These are phyloP conservation scores for Catharus bicknelli DNA, from an alignment of 2,113 vertebrate genomes.

Conservation along the genomic window DNA sequence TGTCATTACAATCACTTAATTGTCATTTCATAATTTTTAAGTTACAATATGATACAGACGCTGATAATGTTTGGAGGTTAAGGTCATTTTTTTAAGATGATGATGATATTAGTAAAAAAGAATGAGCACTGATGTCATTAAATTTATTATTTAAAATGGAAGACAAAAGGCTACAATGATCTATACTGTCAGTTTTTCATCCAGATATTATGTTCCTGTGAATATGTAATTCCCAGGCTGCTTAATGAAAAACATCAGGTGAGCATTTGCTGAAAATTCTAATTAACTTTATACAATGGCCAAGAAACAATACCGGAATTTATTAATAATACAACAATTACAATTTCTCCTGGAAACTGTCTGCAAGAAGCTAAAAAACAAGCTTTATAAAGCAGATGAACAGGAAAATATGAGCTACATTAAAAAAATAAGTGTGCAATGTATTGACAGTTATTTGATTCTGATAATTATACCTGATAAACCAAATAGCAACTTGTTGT, in stretches of 20 bases:
- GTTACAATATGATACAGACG: not conserved
- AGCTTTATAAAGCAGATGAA: not conserved
- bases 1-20: not conserved
- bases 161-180: not conserved
- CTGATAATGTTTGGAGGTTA: not conserved
- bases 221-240: not conserved
- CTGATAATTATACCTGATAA: not conserved
- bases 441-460: not conserved
- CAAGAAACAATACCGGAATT: not conserved
- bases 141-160: not conserved
- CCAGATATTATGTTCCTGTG: not conserved
- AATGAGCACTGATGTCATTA: not conserved
- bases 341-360: not conserved
- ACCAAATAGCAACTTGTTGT: not conserved
- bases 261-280: not conserved
- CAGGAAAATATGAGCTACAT: not conserved
- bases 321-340: not conserved
- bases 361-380: not conserved
- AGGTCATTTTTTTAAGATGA: not conserved
- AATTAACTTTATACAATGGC: not conserved
- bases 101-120: not conserved
- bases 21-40: not conserved
- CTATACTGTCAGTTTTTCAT: not conserved
- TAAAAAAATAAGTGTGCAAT: not conserved
- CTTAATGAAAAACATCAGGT: not conserved